phyloP scores from a whole-genome alignment of 2,113 vertebrate genomes.

The Piprites chloris region DNA sequence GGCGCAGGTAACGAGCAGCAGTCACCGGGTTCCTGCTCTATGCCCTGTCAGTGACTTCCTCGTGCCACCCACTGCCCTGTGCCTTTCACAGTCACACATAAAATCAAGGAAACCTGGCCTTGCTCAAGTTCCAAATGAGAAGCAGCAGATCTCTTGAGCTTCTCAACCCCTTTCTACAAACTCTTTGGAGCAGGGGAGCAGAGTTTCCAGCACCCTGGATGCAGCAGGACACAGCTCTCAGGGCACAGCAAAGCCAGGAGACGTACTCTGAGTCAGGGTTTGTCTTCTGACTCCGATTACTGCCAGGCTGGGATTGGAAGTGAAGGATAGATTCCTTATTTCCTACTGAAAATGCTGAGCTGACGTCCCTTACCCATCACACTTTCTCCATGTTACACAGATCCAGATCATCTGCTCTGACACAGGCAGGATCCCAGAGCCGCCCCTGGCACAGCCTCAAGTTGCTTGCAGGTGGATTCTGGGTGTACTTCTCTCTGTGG shows the following conservation, averaged over 20 bases:
- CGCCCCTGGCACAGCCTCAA: background rate
- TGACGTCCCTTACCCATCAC: background rate
- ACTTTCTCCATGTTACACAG: background rate
- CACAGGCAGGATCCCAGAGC: fast-evolving
- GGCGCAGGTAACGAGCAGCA: fast-evolving
- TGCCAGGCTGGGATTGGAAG: background rate
- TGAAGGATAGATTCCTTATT: background rate
- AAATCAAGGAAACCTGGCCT: background rate
- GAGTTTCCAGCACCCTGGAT: background rate
- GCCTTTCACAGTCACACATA: fast-evolving
- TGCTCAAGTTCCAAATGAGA: background rate
- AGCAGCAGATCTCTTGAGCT: background rate
- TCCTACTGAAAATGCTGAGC: background rate
- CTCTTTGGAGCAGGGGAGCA: background rate
- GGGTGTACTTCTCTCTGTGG: background rate
- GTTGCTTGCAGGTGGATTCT: background rate
- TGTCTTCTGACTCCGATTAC: background rate
- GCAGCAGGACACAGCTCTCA: background rate
- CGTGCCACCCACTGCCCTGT: fast-evolving
- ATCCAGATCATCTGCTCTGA: background rate
- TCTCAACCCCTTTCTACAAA: background rate
- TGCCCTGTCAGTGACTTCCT: background rate
- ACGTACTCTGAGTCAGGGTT: fast-evolving
- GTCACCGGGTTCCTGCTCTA: fast-evolving
- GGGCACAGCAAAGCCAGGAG: background rate